Evolutionary conservation across 2,888 invertebrate genomes (phyloP).

Genomic region (Hymenopus coronatus): DNA sequence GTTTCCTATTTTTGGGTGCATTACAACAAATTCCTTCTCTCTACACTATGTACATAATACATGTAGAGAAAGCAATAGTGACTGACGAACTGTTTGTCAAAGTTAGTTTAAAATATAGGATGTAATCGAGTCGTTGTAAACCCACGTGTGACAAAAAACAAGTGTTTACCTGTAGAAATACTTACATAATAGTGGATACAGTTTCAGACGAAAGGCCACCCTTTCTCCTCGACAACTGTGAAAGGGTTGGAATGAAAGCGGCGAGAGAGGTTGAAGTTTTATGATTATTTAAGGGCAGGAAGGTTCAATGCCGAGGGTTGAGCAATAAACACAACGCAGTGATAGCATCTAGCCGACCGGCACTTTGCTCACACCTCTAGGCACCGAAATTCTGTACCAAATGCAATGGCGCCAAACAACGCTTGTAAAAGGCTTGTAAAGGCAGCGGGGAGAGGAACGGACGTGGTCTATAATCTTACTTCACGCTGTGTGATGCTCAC

Average conservation of each 20-base stretch:
- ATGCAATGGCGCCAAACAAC: not conserved
- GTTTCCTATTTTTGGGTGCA: too few relatives aligned
- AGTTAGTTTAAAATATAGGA: too few relatives aligned
- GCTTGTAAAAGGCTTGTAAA: constrained; percentile 5
- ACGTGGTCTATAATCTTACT: not conserved
- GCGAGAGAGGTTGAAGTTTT: not conserved
- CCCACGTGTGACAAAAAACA: too few relatives aligned
- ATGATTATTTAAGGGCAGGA: not conserved
- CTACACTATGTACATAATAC: too few relatives aligned
- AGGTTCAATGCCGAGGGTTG: not conserved
- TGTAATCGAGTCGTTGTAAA: too few relatives aligned
- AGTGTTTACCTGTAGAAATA: too few relatives aligned
- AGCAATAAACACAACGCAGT: not conserved
- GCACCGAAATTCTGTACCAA: not conserved
- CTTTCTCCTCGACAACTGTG: not conserved
- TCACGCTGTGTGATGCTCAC: not conserved
- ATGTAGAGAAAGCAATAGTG: too few relatives aligned
- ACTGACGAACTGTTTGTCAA: too few relatives aligned
- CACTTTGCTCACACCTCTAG: not conserved
- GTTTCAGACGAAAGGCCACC: not conserved
- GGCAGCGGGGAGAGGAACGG: not conserved
- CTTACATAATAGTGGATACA: not conserved
- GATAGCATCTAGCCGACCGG: not conserved
- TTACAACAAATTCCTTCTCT: too few relatives aligned
- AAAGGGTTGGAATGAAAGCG: not conserved